Conservation (phyloP, 2,888 invertebrate genomes). For the Euzophera pinguis region DNA sequence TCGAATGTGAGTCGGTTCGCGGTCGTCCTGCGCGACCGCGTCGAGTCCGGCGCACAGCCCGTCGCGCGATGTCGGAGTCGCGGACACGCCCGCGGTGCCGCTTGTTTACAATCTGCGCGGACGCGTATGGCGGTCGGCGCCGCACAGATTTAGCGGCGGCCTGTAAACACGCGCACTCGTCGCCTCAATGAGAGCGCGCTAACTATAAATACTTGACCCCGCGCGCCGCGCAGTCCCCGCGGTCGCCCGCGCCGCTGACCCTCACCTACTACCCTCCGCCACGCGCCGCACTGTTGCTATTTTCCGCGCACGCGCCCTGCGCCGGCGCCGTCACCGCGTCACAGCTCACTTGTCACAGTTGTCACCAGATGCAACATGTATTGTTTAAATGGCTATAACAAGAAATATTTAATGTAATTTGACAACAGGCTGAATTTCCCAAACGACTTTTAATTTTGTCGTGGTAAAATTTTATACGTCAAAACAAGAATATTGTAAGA, state of each 20-base stretch:
- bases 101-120: slow-evolving; percentile 26
- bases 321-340: background rate
- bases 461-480: no score
- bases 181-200: slow-evolving; percentile 44
- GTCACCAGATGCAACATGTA: no score
- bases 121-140: slow-evolving; percentile 23
- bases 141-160: slow-evolving; percentile 33
- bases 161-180: slow-evolving; percentile 32
- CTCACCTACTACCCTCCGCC: slow-evolving; percentile 62
- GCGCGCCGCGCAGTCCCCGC: slow-evolving; percentile 20
- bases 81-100: slow-evolving; percentile 18
- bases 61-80: background rate
- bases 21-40: background rate
- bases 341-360: no score
- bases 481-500: no score
- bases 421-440: no score
- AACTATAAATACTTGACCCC: slow-evolving; percentile 48
- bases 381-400: no score
- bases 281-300: slow-evolving; percentile 34
- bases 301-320: slow-evolving; percentile 25
- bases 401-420: no score
- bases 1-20: no score
- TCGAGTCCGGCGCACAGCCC: background rate
- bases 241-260: slow-evolving; percentile 36
- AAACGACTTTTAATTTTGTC: no score